Evolutionary conservation across 2,113 vertebrate genomes (phyloP).

Genomic region (Rattus rattus): DNA sequence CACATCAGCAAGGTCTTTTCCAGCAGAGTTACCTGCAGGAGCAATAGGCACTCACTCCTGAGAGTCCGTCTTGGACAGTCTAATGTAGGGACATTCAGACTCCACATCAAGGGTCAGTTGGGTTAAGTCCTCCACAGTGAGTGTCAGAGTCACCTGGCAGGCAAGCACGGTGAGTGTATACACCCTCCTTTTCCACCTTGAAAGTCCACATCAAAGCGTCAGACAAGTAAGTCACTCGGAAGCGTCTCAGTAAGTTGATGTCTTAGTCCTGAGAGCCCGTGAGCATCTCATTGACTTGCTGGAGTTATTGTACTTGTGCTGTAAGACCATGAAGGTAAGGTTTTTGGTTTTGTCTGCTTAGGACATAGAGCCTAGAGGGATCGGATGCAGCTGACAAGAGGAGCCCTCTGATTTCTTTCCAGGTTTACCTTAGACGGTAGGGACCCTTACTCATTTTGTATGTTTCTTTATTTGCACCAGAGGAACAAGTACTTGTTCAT

Average conservation of each 20-base stretch:
- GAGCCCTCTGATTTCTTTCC: not conserved
- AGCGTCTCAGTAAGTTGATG: not conserved
- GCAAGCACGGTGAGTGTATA: not conserved
- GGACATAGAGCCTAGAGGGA: not conserved
- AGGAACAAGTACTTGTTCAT: not conserved
- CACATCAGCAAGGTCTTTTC: not conserved
- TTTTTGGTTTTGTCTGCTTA: conserved; percentile 6
- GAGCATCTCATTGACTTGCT: not conserved
- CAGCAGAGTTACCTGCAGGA: not conserved
- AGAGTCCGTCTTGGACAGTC: not conserved
- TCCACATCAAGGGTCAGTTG: not conserved
- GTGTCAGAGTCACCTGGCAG: not conserved
- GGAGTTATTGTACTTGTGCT: not conserved
- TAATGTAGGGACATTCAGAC: not conserved
- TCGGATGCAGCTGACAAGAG: not conserved
- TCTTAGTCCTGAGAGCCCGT: not conserved
- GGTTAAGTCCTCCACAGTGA: not conserved
- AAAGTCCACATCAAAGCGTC: not conserved
- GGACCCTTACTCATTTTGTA: not conserved
- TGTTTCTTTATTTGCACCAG: not conserved
- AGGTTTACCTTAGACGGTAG: not conserved
- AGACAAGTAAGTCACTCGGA: not conserved
- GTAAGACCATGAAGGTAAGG: not conserved
- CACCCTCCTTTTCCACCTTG: not conserved
- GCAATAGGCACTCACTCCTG: not conserved